A percentile compares a stretch with the other conserved stretches of the same genome.
Evolutionary conservation across 2,888 invertebrate species (phyloP).

Genomic region (Caenorhabditis sulstoni): DNA sequence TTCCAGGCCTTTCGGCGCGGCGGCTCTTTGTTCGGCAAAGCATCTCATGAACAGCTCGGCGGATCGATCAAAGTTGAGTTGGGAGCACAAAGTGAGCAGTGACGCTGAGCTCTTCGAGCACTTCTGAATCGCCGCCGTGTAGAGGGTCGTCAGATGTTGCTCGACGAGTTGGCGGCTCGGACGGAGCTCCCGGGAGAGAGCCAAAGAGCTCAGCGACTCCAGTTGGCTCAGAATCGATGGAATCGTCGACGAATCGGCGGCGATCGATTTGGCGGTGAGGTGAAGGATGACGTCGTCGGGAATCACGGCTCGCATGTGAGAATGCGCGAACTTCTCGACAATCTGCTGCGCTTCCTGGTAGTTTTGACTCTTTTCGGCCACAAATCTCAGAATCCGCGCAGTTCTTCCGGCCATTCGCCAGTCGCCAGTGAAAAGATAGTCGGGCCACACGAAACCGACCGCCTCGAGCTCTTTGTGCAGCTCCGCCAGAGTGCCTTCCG

Average conservation of each 20-base stretch:
- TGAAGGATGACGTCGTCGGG: slow-evolving; percentile 43
- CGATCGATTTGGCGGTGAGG: slow-evolving; percentile 1
- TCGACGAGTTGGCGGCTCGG: slow-evolving; percentile 18
- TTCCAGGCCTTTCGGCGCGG: slow-evolving; percentile 34
- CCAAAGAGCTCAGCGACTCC: neutral
- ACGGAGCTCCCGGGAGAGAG: slow-evolving; percentile 19
- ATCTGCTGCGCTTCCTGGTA: slow-evolving; percentile 16
- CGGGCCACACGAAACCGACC: slow-evolving; percentile 38
- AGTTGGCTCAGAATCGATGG: slow-evolving; percentile 6
- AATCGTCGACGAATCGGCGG: slow-evolving; percentile 2
- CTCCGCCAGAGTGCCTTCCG: slow-evolving; percentile 21
- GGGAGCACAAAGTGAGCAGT: slow-evolving; percentile 19
- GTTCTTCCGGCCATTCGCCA: neutral
- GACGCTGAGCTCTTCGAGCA: neutral
- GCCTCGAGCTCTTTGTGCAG: slow-evolving; percentile 23
- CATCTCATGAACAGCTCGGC: slow-evolving; percentile 44
- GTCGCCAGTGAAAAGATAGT: slow-evolving; percentile 46
- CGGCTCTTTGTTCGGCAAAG: slow-evolving; percentile 4
- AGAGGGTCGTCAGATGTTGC: slow-evolving; percentile 10
- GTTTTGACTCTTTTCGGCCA: slow-evolving; percentile 14
- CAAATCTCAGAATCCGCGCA: slow-evolving; percentile 31
- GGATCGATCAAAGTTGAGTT: slow-evolving; percentile 34
- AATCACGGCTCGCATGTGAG: slow-evolving; percentile 23
- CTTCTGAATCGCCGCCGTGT: slow-evolving; percentile 22
- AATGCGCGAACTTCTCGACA: slow-evolving; percentile 16